Evolutionary conservation across 2,797 vertebrate species (phyloP).

Genomic region (Notolabrus celidotus): DNA sequence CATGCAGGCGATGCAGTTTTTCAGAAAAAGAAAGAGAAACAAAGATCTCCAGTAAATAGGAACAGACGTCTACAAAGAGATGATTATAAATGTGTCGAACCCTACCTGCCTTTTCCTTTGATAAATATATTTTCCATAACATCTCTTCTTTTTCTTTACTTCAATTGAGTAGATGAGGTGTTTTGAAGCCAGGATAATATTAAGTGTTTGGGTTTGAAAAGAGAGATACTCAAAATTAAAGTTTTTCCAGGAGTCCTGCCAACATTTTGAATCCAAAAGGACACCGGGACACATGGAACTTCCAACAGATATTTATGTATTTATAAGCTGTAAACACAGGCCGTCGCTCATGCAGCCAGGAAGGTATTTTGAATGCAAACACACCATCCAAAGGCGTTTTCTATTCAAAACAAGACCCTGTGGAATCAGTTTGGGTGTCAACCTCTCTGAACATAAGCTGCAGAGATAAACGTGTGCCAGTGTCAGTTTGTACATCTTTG

Average conservation of each 20-base stretch:
- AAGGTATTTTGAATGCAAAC: constrained; percentile 62
- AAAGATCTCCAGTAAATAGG: background rate
- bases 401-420: constrained; percentile 63
- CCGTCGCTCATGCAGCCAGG: constrained; percentile 14
- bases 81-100: background rate
- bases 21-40: background rate
- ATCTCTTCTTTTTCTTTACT: too few relatives aligned
- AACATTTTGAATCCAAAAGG: constrained; percentile 34
- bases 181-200: constrained; percentile 8
- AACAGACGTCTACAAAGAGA: too few relatives aligned
- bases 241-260: constrained; percentile 1
- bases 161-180: background rate
- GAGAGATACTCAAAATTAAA: background rate
- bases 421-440: constrained; percentile 58
- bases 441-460: constrained; percentile 61
- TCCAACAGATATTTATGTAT: constrained; percentile 47
- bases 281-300: constrained; percentile 34
- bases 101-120: too few relatives aligned
- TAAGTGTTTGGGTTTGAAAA: constrained; percentile 3
- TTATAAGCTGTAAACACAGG: constrained; percentile 35
- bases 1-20: constrained; percentile 17
- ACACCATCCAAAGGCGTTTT: constrained; percentile 48
- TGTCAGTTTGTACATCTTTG: constrained; percentile 44
- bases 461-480: constrained; percentile 50
- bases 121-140: too few relatives aligned